phyloP scores from a whole-genome alignment of 92 coral and sea anemone genomes.

The Heliopora coerulea region DNA sequence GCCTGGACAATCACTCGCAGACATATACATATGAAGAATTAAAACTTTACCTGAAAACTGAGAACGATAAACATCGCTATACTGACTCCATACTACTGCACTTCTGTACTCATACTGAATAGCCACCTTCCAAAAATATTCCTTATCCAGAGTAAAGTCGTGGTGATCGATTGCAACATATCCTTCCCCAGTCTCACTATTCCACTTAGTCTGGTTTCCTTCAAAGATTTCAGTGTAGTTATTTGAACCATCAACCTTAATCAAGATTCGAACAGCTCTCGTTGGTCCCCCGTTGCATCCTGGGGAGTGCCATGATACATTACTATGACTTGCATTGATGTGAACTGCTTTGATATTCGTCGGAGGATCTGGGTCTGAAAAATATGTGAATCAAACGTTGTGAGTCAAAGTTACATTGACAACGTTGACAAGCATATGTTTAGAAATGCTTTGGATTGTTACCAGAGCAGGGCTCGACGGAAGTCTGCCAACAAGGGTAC shows the following conservation, averaged over 20 bases:
- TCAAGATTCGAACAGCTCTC: constrained; percentile 6
- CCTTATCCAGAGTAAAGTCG: background rate
- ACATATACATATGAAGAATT: background rate
- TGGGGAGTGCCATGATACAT: constrained; percentile 19
- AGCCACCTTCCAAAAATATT: constrained; percentile 6
- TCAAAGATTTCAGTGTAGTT: background rate
- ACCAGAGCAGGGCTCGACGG: too few species aligned
- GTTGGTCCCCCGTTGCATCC: constrained; percentile 27
- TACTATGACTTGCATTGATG: background rate
- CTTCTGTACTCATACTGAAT: constrained; percentile 2
- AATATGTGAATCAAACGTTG: background rate
- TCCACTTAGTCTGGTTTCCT: constrained; percentile 2
- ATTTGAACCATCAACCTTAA: background rate
- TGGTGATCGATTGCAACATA: background rate
- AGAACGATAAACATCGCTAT: background rate
- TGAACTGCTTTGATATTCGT: background rate
- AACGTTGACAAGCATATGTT: too few species aligned
- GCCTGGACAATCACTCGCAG: too few species aligned
- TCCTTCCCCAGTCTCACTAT: background rate
- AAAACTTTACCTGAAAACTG: constrained; percentile 5
- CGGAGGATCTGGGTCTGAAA: constrained; percentile 8
- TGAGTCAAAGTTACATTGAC: too few species aligned
- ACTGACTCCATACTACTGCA: constrained; percentile 21
- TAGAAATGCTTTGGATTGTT: too few species aligned
- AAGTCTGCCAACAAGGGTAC: too few species aligned